Conservation (phyloP, 2,888 invertebrate species). For the Drosophila robusta region DNA sequence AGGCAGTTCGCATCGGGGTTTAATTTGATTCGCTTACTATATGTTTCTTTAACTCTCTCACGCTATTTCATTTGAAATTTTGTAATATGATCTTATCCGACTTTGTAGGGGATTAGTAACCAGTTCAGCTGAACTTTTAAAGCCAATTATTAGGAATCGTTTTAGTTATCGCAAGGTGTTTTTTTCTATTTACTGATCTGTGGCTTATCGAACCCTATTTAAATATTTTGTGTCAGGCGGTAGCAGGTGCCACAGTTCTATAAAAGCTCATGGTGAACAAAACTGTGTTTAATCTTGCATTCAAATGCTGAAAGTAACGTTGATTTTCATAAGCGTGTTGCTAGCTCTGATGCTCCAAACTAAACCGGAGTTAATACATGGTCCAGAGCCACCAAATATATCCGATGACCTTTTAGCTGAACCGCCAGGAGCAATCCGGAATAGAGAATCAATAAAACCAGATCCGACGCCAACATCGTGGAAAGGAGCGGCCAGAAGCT, state of each 20-base stretch:
- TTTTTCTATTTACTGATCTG: not conserved
- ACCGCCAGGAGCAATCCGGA: too few relatives aligned
- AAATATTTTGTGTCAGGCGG: not conserved
- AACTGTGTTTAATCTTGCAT: not conserved
- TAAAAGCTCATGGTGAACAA: conserved; percentile 8
- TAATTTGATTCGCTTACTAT: too few relatives aligned
- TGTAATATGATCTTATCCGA: not conserved
- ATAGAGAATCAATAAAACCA: too few relatives aligned
- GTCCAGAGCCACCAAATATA: not conserved
- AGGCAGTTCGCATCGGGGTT: too few relatives aligned
- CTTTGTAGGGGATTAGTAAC: not conserved
- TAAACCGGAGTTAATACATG: not conserved
- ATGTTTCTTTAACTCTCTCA: not conserved
- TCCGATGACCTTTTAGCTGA: not conserved
- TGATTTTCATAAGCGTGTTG: conserved; percentile 6
- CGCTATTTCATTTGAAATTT: too few relatives aligned
- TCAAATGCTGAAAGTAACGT: conserved; percentile 14
- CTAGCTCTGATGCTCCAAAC: not conserved
- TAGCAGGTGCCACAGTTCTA: conserved; percentile 6
- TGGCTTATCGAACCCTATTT: too few relatives aligned
- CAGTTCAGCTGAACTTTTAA: not conserved
- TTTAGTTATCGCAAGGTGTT: not conserved
- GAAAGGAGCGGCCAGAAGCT: not conserved
- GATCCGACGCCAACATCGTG: not conserved
- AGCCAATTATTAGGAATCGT: not conserved